Evolutionary conservation across 1,140 invertebrate genomes (phyloP), one percentile per base, ranked within the genome.

Genomic region (Papilio xuthus): DNA sequence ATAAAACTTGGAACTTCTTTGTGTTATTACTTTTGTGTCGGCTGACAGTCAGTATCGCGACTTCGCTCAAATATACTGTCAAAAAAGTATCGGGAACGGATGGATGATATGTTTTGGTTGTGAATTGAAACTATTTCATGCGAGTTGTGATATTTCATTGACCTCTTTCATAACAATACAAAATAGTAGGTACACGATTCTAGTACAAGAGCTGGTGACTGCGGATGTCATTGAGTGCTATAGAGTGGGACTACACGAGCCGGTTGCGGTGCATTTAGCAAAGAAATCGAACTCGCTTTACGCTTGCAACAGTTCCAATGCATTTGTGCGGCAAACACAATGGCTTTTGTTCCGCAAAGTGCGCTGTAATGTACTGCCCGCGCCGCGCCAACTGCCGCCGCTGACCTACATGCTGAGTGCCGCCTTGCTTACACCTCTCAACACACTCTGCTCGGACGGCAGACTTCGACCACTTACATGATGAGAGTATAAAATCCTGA

Each of bases 201-300:
- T 23, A 20, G 15, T n/a, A 56, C 7, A 56, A 20, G 56, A 26
- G 56, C n/a, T 0, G 2, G 32, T 4, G 12, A 47, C 44, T 60
- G 23, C 2, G 23, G 10, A 10, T 26, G 56, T 26, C 56, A 12
- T 28, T 9, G 56, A 60, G 56, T 26, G 56, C 56, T 4, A 20
- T 3, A 60, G 20, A 26, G 10, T 20, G 20, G 8, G 53, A 47
- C n/a, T 60, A 23, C 20, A 10, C 8, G 56, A 20, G 23, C 23
- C 7, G 18, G 53, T 23, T 9, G 56, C 56, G 23, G 9, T 12
- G 23, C 56, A 26, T 60, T 60, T 60, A 60, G 23, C 56, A 60
- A 60, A 60, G 56, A 60, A 60, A 60, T 60, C 56, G 56, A 60
- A 60, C 20, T 26, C 56, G 53, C 20, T 9, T 60, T 60, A 26